A percentile compares a stretch with the other conserved stretches of the same genome.
Conservation (phyloP, 2,888 invertebrate genomes). For the Hydriomena furcata region DNA sequence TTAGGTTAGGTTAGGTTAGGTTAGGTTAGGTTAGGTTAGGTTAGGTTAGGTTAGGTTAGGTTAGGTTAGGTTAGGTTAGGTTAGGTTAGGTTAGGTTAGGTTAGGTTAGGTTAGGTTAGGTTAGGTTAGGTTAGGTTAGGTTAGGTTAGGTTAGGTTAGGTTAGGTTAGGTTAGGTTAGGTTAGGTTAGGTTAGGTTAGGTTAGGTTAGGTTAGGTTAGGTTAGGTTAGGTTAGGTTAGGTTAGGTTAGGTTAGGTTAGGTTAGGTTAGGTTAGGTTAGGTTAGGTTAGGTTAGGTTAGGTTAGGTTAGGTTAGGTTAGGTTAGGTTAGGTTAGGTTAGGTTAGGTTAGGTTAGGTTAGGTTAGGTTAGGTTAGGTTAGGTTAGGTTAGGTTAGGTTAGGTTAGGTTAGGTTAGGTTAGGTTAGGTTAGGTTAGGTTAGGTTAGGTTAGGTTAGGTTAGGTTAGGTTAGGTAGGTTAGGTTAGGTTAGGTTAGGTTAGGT, state of each 20-base stretch:
- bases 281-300: conserved; percentile 33
- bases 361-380: conserved; percentile 29
- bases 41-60: conserved; percentile 34
- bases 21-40: conserved; percentile 41
- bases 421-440: conserved; percentile 37
- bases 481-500: conserved; percentile 34
- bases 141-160: conserved; percentile 30
- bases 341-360: conserved; percentile 28
- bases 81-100: conserved; percentile 31
- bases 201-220: conserved; percentile 30
- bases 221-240: conserved; percentile 26
- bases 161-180: conserved; percentile 29
- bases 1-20: conserved; percentile 41
- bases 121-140: conserved; percentile 36
- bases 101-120: conserved; percentile 33
- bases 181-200: conserved; percentile 36
- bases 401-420: conserved; percentile 37
- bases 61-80: conserved; percentile 31
- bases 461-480: too few species aligned
- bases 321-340: conserved; percentile 18
- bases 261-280: conserved; percentile 32
- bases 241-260: conserved; percentile 32
- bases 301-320: conserved; percentile 22
- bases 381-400: conserved; percentile 34
- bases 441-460: conserved; percentile 35